phyloP scores from a whole-genome alignment of 2,797 vertebrate species.

The Argya squamiceps region DNA sequence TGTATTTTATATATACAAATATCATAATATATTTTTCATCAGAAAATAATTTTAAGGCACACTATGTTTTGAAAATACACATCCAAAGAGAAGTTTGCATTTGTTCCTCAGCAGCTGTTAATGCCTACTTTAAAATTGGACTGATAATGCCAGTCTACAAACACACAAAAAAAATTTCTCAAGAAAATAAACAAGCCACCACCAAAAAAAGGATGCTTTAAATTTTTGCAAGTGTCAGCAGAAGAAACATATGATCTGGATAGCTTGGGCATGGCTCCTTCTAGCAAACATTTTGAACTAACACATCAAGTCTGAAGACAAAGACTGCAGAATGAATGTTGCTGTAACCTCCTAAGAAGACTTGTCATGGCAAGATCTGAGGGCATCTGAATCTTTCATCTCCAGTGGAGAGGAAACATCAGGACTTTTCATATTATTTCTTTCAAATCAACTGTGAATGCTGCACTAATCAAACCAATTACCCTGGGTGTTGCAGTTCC shows the following conservation, averaged over 20 bases:
- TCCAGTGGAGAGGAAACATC: neutral
- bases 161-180: neutral
- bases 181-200: neutral
- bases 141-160: neutral
- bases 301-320: neutral
- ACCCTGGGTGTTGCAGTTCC: conserved; percentile 21
- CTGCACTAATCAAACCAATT: conserved; percentile 25
- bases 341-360: neutral
- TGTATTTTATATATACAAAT: too few species aligned
- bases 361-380: neutral
- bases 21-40: neutral
- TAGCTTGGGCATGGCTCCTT: neutral
- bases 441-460: conserved; percentile 4
- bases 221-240: neutral
- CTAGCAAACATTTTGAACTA: neutral
- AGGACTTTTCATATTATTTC: neutral
- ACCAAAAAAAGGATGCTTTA: neutral
- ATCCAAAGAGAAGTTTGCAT: neutral
- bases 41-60: neutral
- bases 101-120: neutral
- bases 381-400: neutral
- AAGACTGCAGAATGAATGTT: neutral
- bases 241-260: neutral
- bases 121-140: neutral
- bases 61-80: neutral